Base-by-base conservation (phyloP, 1,140 invertebrate species). In the Papilio xuthus region DNA sequence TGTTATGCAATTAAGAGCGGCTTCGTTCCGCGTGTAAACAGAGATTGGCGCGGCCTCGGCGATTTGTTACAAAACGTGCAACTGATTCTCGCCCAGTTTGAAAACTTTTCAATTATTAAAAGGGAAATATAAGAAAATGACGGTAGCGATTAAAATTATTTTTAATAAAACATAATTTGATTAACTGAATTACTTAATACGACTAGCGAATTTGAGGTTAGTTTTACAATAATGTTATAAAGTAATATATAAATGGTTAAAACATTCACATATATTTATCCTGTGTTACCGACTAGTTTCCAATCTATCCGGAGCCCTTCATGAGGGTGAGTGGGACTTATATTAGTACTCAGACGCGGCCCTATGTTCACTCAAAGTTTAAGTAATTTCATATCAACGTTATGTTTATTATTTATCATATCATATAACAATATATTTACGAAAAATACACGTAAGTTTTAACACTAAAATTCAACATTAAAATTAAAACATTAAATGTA, bases 1-100 rank as follows among this genome's bases (percentile, higher is more conserved):
- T 89, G 88, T 91, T 88, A 83, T 79, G 85, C 89, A 89, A 91
- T 88, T 89, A 90, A 90, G 81, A 69, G 79, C 83, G 79, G 81
- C 78, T 85, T 81, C 83, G 86, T 83, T 87, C 78, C 80, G 80
- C 83, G 82, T 89, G 89, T 89, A 88, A 88, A 88, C 88, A 89
- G 83, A 75, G 80, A 84, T 82, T 79, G 77, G 78, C 71, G 82
- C 78, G 56, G 70, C 80, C 76, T 71, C 75, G 78, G 56, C 87
- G 81, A 91, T 91, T 88, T 88, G 85, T 89, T 89, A 87, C 79
- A 28, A 81, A 71, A 77, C 23, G 23, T 4, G 47, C 13, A 53
- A 75, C 47, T 26, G 71, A 37, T 20, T 60, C 15, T 50, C 32
- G 28, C 32, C 23, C 23, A n/a, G 23, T 13, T 3, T 60, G 10